A percentile compares a stretch with the other conserved stretches of the same genome.
phyloP scores from a whole-genome alignment of 2,888 invertebrate species.

The Xanthostigma xanthostigma region DNA sequence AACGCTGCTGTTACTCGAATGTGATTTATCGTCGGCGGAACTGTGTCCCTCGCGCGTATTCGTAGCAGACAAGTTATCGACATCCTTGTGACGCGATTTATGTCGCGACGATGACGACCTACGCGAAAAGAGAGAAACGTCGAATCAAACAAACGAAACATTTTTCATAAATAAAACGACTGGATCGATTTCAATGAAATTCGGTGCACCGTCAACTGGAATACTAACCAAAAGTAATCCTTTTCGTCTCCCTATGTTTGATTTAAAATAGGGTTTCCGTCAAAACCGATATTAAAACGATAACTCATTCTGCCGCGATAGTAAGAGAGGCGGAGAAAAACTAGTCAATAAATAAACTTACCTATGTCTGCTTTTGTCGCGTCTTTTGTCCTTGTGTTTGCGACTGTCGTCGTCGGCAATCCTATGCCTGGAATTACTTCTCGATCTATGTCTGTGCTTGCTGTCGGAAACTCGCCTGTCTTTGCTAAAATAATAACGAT shows the following conservation, averaged over 20 bases:
- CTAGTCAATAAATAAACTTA: neutral
- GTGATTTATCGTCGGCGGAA: neutral
- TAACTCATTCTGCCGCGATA: too few species aligned
- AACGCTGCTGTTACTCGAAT: constrained; percentile 6
- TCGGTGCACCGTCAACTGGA: too few species aligned
- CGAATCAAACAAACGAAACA: neutral
- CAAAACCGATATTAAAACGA: too few species aligned
- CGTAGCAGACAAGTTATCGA: neutral
- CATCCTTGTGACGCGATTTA: constrained; percentile 2
- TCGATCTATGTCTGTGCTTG: constrained; percentile 1
- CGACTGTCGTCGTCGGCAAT: neutral
- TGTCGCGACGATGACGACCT: constrained; percentile 4
- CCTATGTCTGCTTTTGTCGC: constrained; percentile 3
- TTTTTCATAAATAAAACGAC: neutral
- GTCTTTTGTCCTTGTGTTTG: constrained; percentile 2
- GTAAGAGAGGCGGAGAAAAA: too few species aligned
- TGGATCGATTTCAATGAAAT: too few species aligned
- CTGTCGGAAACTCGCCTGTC: constrained; percentile 1
- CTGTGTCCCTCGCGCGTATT: neutral
- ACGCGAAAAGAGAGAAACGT: neutral
- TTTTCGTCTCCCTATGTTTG: too few species aligned
- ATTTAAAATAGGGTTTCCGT: too few species aligned
- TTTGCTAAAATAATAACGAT: neutral
- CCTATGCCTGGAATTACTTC: constrained; percentile 2
- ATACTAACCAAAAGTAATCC: too few species aligned